These are phyloP conservation scores for Malthinus flaveolus DNA, from an alignment of 2,888 invertebrate genomes.

Conservation along the genomic window DNA sequence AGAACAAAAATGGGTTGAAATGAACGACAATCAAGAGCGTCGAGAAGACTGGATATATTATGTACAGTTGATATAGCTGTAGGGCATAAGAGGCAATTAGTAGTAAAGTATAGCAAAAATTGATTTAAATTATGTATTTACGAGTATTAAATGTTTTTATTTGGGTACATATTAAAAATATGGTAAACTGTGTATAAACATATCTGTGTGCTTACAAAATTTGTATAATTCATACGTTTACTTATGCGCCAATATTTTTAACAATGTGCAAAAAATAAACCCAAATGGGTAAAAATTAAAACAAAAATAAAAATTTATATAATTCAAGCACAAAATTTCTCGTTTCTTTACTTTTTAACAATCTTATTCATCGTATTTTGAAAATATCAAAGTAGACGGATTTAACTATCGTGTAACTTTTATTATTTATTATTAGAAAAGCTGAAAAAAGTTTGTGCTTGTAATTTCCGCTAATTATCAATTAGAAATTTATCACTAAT, in stretches of 20 bases:
- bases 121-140: constrained; percentile 17
- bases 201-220: constrained; percentile 54
- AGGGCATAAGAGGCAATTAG: too few relatives aligned
- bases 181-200: constrained; percentile 56
- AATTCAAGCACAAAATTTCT: background rate
- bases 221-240: constrained; percentile 35
- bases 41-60: too few relatives aligned
- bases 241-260: constrained; percentile 43
- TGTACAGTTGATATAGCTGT: too few relatives aligned
- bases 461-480: too few relatives aligned
- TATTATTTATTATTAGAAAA: too few relatives aligned
- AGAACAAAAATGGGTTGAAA: too few relatives aligned
- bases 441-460: too few relatives aligned
- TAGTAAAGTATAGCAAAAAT: background rate
- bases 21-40: too few relatives aligned
- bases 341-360: constrained; percentile 4
- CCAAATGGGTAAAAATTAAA: constrained; percentile 14
- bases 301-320: background rate
- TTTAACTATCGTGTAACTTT: constrained; percentile 8
- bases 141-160: constrained; percentile 30
- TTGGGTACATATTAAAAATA: constrained; percentile 50
- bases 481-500: too few relatives aligned
- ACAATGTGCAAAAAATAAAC: constrained; percentile 37
- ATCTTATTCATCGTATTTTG: constrained; percentile 17
- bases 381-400: constrained; percentile 24